Conservation (phyloP, 2,888 invertebrate species). For the Drosophila nr. fundita region DNA sequence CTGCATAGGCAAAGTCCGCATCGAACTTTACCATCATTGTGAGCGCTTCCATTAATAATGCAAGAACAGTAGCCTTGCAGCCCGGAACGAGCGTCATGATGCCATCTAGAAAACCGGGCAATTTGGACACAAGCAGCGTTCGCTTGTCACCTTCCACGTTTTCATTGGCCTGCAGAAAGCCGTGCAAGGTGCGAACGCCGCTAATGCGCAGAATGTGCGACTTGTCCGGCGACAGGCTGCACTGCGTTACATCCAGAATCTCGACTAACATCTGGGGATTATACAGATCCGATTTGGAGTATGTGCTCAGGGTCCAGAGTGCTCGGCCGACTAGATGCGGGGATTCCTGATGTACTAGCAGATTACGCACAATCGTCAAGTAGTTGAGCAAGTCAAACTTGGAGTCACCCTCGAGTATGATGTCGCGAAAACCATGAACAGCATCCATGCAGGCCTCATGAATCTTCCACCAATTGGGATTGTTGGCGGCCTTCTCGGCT, state of each 20-base stretch:
- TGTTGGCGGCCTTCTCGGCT: conserved; percentile 85
- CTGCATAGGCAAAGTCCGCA: conserved; percentile 87
- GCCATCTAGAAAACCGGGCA: conserved; percentile 86
- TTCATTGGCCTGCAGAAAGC: conserved; percentile 86
- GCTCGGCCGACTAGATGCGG: conserved; percentile 83
- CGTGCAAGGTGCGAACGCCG: conserved; percentile 83
- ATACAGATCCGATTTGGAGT: conserved; percentile 83
- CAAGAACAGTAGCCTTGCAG: conserved; percentile 86
- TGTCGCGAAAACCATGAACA: conserved; percentile 86
- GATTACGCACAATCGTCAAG: conserved; percentile 82
- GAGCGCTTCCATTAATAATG: conserved; percentile 86
- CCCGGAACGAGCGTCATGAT: conserved; percentile 85
- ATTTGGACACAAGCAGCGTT: conserved; percentile 84
- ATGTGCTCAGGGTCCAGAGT: conserved; percentile 84
- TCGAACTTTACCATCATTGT: conserved; percentile 87
- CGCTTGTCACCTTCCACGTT: conserved; percentile 84
- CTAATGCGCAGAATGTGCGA: conserved; percentile 82
- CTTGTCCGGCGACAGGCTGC: conserved; percentile 82
- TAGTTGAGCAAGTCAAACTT: conserved; percentile 84
- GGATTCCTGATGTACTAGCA: conserved; percentile 82
- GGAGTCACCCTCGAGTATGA: conserved; percentile 82
- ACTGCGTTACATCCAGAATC: conserved; percentile 81
- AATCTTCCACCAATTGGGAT: conserved; percentile 88
- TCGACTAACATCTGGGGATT: conserved; percentile 83
- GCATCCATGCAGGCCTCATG: conserved; percentile 88